phyloP scores from a whole-genome alignment of 2,113 vertebrate genomes.

The Passer domesticus region DNA sequence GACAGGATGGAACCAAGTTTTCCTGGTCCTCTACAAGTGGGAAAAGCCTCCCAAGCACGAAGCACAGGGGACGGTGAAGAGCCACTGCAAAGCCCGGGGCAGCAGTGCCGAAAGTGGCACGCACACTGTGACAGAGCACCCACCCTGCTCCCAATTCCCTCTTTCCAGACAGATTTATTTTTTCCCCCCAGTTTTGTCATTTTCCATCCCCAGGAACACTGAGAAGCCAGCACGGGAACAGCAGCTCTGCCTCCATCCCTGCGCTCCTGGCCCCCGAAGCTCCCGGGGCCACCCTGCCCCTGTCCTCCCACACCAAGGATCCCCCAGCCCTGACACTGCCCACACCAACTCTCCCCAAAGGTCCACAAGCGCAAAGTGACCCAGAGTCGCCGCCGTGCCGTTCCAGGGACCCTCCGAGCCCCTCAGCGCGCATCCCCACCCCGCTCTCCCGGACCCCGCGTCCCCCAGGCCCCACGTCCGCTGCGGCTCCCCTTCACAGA shows the following conservation, averaged over 20 bases:
- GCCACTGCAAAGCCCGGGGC: neutral
- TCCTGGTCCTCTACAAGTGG: neutral
- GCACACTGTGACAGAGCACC: rapidly evolving
- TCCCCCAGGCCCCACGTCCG: neutral
- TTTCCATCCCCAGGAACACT: neutral
- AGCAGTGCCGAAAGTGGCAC: rapidly evolving
- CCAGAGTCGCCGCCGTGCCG: neutral
- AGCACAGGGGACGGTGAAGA: neutral
- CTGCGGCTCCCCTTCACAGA: too few relatives aligned
- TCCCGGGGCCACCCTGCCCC: neutral
- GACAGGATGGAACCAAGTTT: neutral
- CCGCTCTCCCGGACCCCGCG: too few relatives aligned
- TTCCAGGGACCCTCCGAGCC: neutral
- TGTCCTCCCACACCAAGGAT: neutral
- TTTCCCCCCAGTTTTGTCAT: neutral
- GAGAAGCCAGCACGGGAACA: rapidly evolving
- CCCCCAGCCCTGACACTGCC: neutral
- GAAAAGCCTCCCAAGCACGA: neutral
- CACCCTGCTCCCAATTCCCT: neutral
- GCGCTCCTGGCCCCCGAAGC: too few relatives aligned
- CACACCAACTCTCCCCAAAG: neutral
- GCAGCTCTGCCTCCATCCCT: neutral
- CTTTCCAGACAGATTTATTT: neutral
- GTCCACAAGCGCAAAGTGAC: neutral
- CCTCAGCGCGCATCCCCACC: neutral